Evolutionary conservation across 2,888 invertebrate genomes (phyloP).

Genomic region (Cephus nigrinus): DNA sequence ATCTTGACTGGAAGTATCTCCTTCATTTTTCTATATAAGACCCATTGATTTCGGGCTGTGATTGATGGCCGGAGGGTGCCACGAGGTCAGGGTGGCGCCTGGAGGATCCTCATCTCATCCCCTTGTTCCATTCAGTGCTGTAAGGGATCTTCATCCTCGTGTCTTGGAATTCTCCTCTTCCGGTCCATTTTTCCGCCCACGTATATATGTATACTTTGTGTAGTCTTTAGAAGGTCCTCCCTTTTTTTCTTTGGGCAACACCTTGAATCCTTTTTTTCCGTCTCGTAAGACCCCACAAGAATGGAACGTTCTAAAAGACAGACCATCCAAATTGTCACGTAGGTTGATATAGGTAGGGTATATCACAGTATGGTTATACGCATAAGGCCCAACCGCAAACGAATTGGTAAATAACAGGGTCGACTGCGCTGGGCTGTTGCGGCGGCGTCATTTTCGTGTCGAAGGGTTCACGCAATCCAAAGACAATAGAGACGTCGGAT

Average conservation of each 20-base stretch:
- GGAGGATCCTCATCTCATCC: slow-evolving; percentile 13
- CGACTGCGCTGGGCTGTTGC: slow-evolving; percentile 8
- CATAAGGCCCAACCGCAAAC: slow-evolving; percentile 13
- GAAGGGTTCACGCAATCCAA: slow-evolving; percentile 26
- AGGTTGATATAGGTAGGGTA: slow-evolving; percentile 5
- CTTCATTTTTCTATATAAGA: background rate
- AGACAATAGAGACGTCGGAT: slow-evolving; percentile 49
- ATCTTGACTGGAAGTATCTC: background rate
- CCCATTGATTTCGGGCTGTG: slow-evolving; percentile 45
- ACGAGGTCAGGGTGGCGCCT: slow-evolving; percentile 49
- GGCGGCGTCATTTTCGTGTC: slow-evolving; percentile 31
- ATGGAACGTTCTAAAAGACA: slow-evolving; percentile 1
- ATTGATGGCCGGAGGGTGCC: slow-evolving; percentile 47
- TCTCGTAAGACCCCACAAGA: background rate
- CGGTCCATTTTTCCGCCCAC: background rate
- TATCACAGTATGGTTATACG: background rate
- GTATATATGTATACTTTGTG: background rate
- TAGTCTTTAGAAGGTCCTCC: background rate
- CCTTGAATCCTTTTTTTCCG: background rate
- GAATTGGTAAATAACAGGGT: slow-evolving; percentile 13
- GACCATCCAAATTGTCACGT: slow-evolving; percentile 22
- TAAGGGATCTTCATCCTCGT: background rate
- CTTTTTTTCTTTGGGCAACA: background rate
- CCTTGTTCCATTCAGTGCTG: background rate
- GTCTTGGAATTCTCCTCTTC: background rate